Evolutionary conservation across 2,888 invertebrate genomes (phyloP), one percentile per base, ranked within the genome.

Genomic region (Miltochrista miniata): DNA sequence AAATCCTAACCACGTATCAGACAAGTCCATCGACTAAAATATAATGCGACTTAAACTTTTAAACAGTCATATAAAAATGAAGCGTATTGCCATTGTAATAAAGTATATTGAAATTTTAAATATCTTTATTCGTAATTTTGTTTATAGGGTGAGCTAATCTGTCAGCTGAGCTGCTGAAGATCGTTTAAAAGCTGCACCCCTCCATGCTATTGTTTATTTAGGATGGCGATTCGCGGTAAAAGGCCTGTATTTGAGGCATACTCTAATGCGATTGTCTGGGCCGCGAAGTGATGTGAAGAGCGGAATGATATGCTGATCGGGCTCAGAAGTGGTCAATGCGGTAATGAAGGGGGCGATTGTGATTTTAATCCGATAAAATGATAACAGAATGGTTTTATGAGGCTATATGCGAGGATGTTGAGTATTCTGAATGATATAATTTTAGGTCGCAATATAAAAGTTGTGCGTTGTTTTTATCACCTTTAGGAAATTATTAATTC

Each of bases 171-270:
- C 83, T 83, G 74, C 77, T 81, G 78, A 82, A 89, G 87, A 88
- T 87, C 88, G 87, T 87, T 88, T 88, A 86, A 90, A 90, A 90
- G 90, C 88, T 76, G 74, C 78, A 78, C 84, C 85, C 87, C 85
- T 79, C 59, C 76, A 72, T 86, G 85, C 88, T 89, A 90, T 90
- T 91, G 90, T 91, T 90, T 91, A 87, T 90, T 90, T 91, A 90
- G 90, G 90, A 88, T 82, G 83, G 81, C 82, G 79, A 85, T 85
- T 86, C 81, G 85, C 77, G 81, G 87, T 81, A 76, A 81, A 86
- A 86, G 81, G 82, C 45, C 74, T 77, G 82, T 86, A 87, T 90
- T 85, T 85, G 90, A 89, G 83, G 87, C 88, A 82, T 86, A 82
- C 68, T 65, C 71, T 89, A 89, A 91, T 88, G 82, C 86, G 90